phyloP scores from a whole-genome alignment of 2,797 vertebrate genomes.

The Hydrolagus colliei region DNA sequence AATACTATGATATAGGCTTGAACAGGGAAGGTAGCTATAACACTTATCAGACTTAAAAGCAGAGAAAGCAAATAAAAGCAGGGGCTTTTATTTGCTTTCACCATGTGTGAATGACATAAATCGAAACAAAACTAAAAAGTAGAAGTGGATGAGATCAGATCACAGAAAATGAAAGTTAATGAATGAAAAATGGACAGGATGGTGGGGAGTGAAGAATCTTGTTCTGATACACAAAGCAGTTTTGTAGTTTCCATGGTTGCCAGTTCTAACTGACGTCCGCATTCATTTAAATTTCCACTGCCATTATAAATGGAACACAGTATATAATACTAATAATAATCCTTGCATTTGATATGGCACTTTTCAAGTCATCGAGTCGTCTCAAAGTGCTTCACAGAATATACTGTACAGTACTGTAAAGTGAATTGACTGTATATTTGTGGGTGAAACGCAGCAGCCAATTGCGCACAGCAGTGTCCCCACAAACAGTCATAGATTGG shows the following conservation, averaged over 20 bases:
- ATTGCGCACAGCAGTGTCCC: too few relatives aligned
- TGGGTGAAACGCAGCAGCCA: too few relatives aligned
- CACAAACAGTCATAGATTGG: too few relatives aligned
- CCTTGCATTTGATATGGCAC: too few relatives aligned
- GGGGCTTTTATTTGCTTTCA: too few relatives aligned
- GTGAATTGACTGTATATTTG: too few relatives aligned
- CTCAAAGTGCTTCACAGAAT: too few relatives aligned
- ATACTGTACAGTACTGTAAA: too few relatives aligned
- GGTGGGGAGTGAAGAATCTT: neutral
- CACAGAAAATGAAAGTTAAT: neutral
- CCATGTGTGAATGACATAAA: too few relatives aligned
- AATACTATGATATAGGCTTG: neutral
- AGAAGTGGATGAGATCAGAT: neutral
- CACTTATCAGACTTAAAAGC: neutral
- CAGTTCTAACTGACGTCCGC: neutral
- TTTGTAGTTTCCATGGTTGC: constrained; percentile 11
- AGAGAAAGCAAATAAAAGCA: neutral
- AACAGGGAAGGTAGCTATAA: neutral
- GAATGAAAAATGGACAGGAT: too few relatives aligned
- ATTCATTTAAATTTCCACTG: constrained; percentile 20
- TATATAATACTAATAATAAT: neutral
- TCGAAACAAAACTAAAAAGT: neutral
- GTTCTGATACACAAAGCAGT: neutral
- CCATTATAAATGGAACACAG: constrained; percentile 16
- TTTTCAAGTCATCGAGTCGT: too few relatives aligned